Evolutionary conservation across 1,140 invertebrate species (phyloP), one percentile per base, ranked within the genome.

Genomic region (Nixonia krombeini): DNA sequence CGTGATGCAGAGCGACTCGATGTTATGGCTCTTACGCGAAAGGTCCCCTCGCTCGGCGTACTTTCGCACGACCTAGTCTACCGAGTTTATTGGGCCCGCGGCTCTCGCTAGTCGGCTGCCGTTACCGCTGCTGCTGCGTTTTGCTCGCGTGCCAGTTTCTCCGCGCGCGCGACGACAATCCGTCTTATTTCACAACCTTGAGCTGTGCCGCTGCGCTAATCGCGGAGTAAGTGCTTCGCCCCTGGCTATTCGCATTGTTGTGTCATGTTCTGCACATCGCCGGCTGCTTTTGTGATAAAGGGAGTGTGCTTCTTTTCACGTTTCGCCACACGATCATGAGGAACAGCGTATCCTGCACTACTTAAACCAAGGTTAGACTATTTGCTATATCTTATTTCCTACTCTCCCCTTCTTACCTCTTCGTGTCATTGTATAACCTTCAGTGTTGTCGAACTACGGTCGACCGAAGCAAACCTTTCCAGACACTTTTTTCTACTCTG

Each of bases 251-350:
- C 6, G 10, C 12, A 28, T 40, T 18, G 37, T 40, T 12, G 15
- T 6, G 44, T 47, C 45, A 33, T 31, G 8, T 31, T 31, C 29
- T 12, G 2, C 10, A 2, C 8, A 31, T 31, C 29, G 29, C 29
- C 29, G 29, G 29, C 8, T 12, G 29, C 8, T 31, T 31, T 31
- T 31, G 8, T 31, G 29, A 9, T 31, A 31, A 31, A 9, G 21
- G 16, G 37, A 15, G 40, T 18, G 18, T 16, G 50, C 12, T 8
- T 35, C 12, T 9, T 44, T 21, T 1, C 1, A 9, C 28, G 33
- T 33, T 26, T 44, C 17, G 31, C 16, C 38, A 8, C n/a, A 37
- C 44, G 55, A 58, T 47, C 55, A 31, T 31, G 55, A 58, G 47
- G 49, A 49, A 25, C 55, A 13, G 9, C 13, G 25, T 2, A 8